Evolutionary conservation across 2,797 vertebrate genomes (phyloP).

Genomic region (Tapera naevia): DNA sequence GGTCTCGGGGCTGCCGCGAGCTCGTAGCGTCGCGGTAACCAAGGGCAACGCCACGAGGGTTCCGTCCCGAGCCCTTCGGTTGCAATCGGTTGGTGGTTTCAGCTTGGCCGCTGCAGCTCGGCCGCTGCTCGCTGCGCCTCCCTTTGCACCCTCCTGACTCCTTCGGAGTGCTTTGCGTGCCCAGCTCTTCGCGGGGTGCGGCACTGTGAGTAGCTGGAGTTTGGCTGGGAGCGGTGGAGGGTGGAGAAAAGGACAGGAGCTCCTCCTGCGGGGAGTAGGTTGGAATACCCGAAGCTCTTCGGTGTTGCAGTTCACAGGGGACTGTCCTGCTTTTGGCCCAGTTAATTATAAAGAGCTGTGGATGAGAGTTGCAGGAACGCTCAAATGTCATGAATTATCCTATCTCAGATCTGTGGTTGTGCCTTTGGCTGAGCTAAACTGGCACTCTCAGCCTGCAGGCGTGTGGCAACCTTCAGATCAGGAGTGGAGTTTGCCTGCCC

Average conservation of each 20-base stretch:
- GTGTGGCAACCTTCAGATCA: not conserved
- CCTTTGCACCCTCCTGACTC: not conserved
- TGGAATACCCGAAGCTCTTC: not conserved
- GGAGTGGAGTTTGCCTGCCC: not conserved
- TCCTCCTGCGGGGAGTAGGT: not conserved
- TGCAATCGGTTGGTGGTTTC: too few relatives aligned
- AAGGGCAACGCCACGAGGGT: too few relatives aligned
- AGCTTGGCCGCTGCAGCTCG: not conserved
- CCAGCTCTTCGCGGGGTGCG: not conserved
- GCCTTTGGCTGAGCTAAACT: not conserved
- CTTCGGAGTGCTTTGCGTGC: rapidly evolving
- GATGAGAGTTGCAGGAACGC: not conserved
- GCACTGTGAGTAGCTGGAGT: not conserved
- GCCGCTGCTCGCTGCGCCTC: not conserved
- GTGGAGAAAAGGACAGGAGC: not conserved
- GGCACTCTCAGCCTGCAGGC: not conserved
- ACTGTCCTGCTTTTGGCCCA: not conserved
- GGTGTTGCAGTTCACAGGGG: not conserved
- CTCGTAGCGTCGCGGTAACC: not conserved
- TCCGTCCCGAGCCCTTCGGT: too few relatives aligned
- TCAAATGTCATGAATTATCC: not conserved
- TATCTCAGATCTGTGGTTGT: not conserved
- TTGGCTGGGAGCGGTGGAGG: not conserved
- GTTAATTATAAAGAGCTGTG: not conserved
- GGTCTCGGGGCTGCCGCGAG: not conserved